Base-by-base conservation (phyloP, 2,888 invertebrate species). In the Rosalia funebris region DNA sequence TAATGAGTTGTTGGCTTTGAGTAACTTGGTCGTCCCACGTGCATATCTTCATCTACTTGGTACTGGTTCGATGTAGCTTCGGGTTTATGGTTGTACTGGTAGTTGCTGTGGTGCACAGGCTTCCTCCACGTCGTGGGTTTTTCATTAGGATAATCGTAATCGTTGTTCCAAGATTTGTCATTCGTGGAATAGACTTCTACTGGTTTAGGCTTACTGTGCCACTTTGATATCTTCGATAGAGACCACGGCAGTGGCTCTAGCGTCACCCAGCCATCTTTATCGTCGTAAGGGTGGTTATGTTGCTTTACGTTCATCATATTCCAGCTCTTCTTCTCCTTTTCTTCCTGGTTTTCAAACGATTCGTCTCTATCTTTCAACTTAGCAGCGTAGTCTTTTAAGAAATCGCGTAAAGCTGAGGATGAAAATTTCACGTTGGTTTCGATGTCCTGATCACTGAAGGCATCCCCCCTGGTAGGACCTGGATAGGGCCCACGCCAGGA, bases 181-280 rank as follows among this genome's bases (percentile, higher is more conserved):
- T 81, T 39, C 50, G 70, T 10, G 9, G 45, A 19, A 10, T 37
- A 46, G 10, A 12, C 32, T 31, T 50, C 66, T 1, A 55, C 59
- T 0, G 84, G 84, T 73, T 86, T 84, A 60, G 84, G 82, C 63
- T 84, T 85, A 5, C 84, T 82, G 74, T 91, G 89, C 92, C 91
- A 92, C 78, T 91, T 91, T 1, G 91, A 90, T 64, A 91, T 89
- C 81, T 91, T 91, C 69, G 91, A 91, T 9, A 89, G 86, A 0
- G 91, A 91, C 91, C 91, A 92, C 0, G 91, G 91, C 2, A 92
- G 86, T 2, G 88, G 91, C 66, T 92, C 91, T 55, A 92, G 78
- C 0, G 89, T 88, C 0, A 92, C 90, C 92, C 92, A 92, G 0
- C 91, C 91, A 56, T 88, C 88, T 71, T 88, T 87, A 66, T 91